Evolutionary conservation across 2,888 invertebrate genomes (phyloP).

Genomic region (Mantis religiosa): DNA sequence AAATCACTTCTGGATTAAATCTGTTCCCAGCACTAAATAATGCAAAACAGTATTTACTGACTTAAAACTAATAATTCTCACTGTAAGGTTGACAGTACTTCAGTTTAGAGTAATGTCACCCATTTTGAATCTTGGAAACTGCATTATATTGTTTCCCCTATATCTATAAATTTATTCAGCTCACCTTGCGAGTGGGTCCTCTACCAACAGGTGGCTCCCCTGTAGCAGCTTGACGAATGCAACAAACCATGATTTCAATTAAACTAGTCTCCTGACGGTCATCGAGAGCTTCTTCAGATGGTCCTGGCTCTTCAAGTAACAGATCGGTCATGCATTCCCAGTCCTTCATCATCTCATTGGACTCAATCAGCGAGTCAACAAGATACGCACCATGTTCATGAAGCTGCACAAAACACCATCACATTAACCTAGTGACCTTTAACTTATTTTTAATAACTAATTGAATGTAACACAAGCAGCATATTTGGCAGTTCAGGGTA

Average conservation of each 20-base stretch:
- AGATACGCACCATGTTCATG: constrained; percentile 98
- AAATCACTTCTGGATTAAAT: no score
- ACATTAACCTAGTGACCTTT: no score
- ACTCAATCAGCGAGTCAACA: constrained; percentile 96
- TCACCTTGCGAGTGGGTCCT: constrained; percentile 76
- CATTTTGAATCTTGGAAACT: no score
- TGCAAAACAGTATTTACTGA: no score
- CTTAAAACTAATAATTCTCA: no score
- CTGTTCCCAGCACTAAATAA: no score
- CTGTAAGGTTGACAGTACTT: no score
- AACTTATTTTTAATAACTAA: no score
- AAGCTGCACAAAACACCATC: constrained; percentile 46
- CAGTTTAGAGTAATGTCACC: no score
- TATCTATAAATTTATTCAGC: constrained; percentile 23
- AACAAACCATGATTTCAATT: constrained; percentile 97
- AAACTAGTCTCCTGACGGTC: constrained; percentile 94
- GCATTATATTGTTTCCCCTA: no score
- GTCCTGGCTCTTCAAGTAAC: constrained; percentile 88
- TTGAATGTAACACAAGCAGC: no score
- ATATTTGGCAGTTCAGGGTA: no score
- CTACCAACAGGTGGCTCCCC: constrained; percentile 95
- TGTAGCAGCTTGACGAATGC: constrained; percentile 93
- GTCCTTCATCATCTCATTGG: constrained; percentile 98
- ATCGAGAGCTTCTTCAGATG: constrained; percentile 86
- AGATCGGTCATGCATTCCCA: constrained; percentile 99